These are phyloP conservation scores for Mormyrus proboscirostris DNA, from an alignment of 2,797 vertebrate genomes.

Conservation along the genomic window DNA sequence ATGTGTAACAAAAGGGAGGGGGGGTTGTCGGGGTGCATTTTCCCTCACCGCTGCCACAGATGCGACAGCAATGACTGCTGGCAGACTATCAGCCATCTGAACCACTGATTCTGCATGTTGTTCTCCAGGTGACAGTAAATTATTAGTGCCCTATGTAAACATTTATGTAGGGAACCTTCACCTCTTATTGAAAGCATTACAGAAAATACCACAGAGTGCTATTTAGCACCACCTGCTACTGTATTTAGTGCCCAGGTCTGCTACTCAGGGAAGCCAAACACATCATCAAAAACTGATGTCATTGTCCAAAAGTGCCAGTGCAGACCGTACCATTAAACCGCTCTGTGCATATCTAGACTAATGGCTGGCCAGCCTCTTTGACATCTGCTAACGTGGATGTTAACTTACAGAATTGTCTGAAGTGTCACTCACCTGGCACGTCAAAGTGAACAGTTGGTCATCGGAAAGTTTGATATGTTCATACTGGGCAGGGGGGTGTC, in stretches of 20 bases:
- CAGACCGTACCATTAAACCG: neutral
- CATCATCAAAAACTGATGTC: neutral
- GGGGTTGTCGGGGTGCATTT: neutral
- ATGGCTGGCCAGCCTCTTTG: neutral
- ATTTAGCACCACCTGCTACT: neutral
- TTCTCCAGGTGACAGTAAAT: conserved; percentile 16
- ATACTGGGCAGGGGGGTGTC: neutral
- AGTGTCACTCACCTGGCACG: neutral
- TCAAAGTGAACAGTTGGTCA: neutral
- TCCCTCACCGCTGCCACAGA: neutral
- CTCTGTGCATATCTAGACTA: neutral
- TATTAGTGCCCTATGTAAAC: conserved; percentile 14
- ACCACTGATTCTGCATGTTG: neutral
- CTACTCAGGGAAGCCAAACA: neutral
- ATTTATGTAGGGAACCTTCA: neutral
- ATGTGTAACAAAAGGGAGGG: neutral
- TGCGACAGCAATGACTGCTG: neutral
- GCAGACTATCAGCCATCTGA: neutral
- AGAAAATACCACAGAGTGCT: neutral
- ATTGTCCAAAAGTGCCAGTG: neutral
- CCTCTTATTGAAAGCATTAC: conserved; percentile 15
- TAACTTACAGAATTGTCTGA: neutral
- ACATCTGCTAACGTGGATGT: neutral
- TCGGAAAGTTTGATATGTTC: neutral
- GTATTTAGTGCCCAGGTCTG: neutral